Evolutionary conservation across 1,140 invertebrate species (phyloP), one percentile per base, ranked within the genome.

Genomic region (Lineus longissimus): DNA sequence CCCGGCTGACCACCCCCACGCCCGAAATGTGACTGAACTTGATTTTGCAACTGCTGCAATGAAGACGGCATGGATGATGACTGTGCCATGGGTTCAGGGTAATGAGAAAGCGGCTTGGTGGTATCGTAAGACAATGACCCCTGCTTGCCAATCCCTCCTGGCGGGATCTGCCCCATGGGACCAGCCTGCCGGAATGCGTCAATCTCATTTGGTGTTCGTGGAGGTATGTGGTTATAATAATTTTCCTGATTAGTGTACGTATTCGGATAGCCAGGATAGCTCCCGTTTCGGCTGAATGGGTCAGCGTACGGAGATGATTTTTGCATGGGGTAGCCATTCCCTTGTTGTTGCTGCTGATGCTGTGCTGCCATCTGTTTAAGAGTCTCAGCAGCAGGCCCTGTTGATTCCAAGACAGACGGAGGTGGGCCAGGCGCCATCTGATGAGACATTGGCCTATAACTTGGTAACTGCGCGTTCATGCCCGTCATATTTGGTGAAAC

Each of bases 291-390:
- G 23, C 55, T 51, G 9, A 27, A 51, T 13, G 65, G 58, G 36
- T 64, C 62, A 7, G 62, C 25, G 64, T 66, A 68, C 61, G 55
- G 54, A 60, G 58, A 64, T 66, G 65, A 76, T 76, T 66, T 80
- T 73, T 86, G 82, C 33, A 85, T 83, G 73, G 86, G 56, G 54
- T 65, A 62, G 19, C 58, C 54, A 17, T 72, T 65, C 23, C 68
- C 83, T 66, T 86, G 87, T 64, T 86, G 88, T 77, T 91, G 93
- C 80, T 93, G 91, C 80, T 95, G 93, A 77, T 96, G 94, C 76
- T 96, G 93, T 75, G 95, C 93, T 2, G 94, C 94, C 93, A 95
- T 94, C 72, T 95, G 93, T 78, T 95, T 95, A 13, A 96, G 83
- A 0, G 93, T 95, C 82, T 95, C 92, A 2, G 94, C 93, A 0